Percentiles rank a stretch among this genome's conserved stretches.
Evolutionary conservation across 1,140 invertebrate species (phyloP).

Genomic region (Amphibalanus amphitrite): DNA sequence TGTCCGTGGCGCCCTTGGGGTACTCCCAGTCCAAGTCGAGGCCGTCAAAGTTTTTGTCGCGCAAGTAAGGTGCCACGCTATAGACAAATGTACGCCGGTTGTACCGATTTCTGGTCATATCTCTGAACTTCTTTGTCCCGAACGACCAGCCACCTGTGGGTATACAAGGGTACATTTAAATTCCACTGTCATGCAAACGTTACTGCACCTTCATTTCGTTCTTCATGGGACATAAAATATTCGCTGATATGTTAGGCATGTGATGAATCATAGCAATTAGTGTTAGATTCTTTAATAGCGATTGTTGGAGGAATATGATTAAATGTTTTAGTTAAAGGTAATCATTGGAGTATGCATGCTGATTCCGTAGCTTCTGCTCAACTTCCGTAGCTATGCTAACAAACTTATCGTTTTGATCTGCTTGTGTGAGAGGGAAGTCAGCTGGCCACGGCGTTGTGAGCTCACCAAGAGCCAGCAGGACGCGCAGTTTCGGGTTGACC

Average conservation of each 20-base stretch:
- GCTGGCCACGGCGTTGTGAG: slow-evolving; percentile 12
- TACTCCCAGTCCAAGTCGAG: slow-evolving; percentile 96
- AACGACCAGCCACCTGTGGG: slow-evolving; percentile 76
- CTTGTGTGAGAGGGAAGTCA: background rate
- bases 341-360: no score
- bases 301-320: no score
- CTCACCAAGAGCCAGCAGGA: slow-evolving; percentile 72
- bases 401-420: no score
- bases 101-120: slow-evolving; percentile 70
- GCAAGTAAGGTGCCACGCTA: slow-evolving; percentile 73
- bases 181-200: background rate
- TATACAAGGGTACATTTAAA: background rate
- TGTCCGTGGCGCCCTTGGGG: slow-evolving; percentile 80
- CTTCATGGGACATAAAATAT: background rate
- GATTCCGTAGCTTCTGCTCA: no score
- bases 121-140: slow-evolving; percentile 87
- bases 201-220: no score
- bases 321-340: no score
- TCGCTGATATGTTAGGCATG: no score
- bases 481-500: slow-evolving; percentile 72
- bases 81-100: slow-evolving; percentile 83
- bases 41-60: slow-evolving; percentile 71
- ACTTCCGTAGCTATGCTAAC: no score
- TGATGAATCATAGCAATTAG: no score
- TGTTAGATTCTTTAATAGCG: no score